Percentiles rank a stretch among this genome's conserved stretches.
Evolutionary conservation across 2,888 invertebrate species (phyloP).

Genomic region (Torymus auratus): DNA sequence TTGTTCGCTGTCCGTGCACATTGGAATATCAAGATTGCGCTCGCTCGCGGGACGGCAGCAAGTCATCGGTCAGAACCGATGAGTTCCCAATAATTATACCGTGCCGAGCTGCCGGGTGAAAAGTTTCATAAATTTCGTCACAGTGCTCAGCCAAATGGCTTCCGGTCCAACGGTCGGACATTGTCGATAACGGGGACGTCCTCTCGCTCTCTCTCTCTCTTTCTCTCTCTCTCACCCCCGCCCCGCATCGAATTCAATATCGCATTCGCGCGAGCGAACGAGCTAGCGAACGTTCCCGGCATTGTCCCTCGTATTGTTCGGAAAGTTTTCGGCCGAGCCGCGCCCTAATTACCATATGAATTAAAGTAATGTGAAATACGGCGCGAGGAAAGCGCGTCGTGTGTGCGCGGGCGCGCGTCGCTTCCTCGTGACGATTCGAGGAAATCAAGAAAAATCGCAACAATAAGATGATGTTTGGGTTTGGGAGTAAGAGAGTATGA

Average conservation of each 20-base stretch:
- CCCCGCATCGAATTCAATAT: constrained; percentile 69
- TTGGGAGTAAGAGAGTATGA: too few species aligned
- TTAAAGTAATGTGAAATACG: constrained; percentile 89
- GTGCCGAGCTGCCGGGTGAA: constrained; percentile 52
- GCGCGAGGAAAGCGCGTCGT: constrained; percentile 68
- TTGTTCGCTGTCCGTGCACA: constrained; percentile 8
- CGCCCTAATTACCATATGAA: constrained; percentile 85
- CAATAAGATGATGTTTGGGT: neutral
- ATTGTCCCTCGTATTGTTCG: constrained; percentile 74
- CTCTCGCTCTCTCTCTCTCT: constrained; percentile 26
- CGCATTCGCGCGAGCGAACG: constrained; percentile 66
- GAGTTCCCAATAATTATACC: constrained; percentile 63
- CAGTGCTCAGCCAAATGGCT: constrained; percentile 71
- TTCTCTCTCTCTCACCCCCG: constrained; percentile 13
- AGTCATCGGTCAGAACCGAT: constrained; percentile 53
- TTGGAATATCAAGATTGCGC: constrained; percentile 48
- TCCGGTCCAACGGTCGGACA: constrained; percentile 74
- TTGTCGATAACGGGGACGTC: constrained; percentile 65
- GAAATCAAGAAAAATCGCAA: constrained; percentile 24
- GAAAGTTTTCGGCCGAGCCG: constrained; percentile 72
- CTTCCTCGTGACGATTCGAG: constrained; percentile 3
- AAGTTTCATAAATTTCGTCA: constrained; percentile 73
- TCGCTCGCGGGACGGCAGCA: constrained; percentile 6
- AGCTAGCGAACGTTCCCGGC: constrained; percentile 60
- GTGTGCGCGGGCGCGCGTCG: neutral